These are phyloP conservation scores for Scalopus aquaticus DNA, from an alignment of 2,113 vertebrate genomes.

Conservation along the genomic window DNA sequence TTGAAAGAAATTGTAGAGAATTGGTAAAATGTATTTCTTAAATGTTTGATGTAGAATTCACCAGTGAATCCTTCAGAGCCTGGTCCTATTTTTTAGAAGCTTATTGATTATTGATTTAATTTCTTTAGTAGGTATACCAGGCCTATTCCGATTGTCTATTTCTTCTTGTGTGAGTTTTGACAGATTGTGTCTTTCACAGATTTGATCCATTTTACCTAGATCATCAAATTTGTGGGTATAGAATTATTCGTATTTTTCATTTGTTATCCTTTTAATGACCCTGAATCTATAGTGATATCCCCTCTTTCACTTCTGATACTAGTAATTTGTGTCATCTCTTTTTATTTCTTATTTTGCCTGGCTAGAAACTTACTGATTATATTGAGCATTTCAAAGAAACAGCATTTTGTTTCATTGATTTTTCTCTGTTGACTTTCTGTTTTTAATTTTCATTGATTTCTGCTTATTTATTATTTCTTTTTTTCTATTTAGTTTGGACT, in stretches of 20 bases:
- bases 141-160: not conserved
- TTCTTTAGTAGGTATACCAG: not conserved
- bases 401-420: slow-evolving; percentile 5
- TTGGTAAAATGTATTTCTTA: not conserved
- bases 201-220: not conserved
- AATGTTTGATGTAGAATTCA: not conserved
- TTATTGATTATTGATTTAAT: not conserved
- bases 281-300: not conserved
- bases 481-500: slow-evolving; percentile 27
- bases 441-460: slow-evolving; percentile 30
- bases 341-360: not conserved
- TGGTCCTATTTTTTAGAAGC: not conserved
- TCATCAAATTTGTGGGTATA: not conserved
- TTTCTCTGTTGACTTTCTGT: not conserved
- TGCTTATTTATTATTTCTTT: slow-evolving; percentile 48
- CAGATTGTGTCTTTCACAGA: not conserved
- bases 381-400: not conserved
- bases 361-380: not conserved
- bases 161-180: not conserved
- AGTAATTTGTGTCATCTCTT: not conserved
- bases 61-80: not conserved
- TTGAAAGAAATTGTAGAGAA: not conserved
- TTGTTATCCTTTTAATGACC: not conserved
- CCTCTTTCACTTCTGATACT: not conserved
- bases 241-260: slow-evolving; percentile 5